phyloP scores from a whole-genome alignment of 2,888 invertebrate species.

The Platerodrilus igneus region DNA sequence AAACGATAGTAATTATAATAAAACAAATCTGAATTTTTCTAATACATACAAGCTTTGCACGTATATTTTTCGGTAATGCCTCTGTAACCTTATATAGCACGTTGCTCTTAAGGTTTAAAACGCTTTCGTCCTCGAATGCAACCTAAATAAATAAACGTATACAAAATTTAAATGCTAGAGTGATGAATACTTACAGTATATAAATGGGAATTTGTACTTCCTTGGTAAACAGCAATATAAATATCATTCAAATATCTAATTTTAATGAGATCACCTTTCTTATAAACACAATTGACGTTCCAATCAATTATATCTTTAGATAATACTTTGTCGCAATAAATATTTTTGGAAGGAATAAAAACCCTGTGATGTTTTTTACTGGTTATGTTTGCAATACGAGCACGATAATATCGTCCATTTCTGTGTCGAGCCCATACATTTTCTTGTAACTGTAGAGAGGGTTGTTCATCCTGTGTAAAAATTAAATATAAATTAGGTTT shows the following conservation, averaged over 20 bases:
- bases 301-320: slow-evolving; percentile 52
- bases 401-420: slow-evolving; percentile 57
- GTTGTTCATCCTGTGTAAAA: too few species aligned
- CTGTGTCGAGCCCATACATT: slow-evolving; percentile 60
- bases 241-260: too few species aligned
- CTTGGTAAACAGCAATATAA: too few species aligned
- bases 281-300: slow-evolving; percentile 36
- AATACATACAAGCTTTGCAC: slow-evolving; percentile 14
- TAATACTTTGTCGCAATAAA: slow-evolving; percentile 55
- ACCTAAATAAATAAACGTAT: slow-evolving; percentile 46
- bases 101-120: slow-evolving; percentile 49
- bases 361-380: slow-evolving; percentile 54
- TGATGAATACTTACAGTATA: slow-evolving; percentile 19
- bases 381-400: slow-evolving; percentile 49
- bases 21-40: slow-evolving; percentile 6
- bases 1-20: slow-evolving; percentile 37
- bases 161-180: neutral
- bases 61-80: slow-evolving; percentile 14
- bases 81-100: slow-evolving; percentile 31
- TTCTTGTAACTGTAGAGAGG: slow-evolving; percentile 32
- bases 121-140: slow-evolving; percentile 50
- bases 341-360: slow-evolving; percentile 58
- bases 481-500: too few species aligned
- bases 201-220: too few species aligned
- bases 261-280: slow-evolving; percentile 50